Conservation (phyloP, 1,140 invertebrate species). For the Solenopsis invicta region DNA sequence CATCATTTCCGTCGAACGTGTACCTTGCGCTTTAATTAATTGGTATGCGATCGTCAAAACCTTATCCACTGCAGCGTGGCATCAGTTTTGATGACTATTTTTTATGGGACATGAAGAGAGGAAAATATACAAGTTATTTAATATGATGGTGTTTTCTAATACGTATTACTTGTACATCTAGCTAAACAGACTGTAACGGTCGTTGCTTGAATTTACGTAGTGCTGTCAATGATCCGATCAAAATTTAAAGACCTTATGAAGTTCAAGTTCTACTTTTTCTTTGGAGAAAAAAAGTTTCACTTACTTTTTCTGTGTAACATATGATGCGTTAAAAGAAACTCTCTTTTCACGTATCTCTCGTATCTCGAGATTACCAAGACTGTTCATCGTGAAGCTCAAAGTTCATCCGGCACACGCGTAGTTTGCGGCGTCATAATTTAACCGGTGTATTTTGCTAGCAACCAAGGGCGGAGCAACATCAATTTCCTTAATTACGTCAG, state of each 20-base stretch:
- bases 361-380: background rate
- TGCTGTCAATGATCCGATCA: background rate
- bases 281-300: background rate
- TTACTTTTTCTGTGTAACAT: background rate
- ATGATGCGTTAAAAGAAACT: conserved; percentile 7
- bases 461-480: conserved; percentile 45
- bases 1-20: conserved; percentile 8
- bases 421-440: conserved; percentile 55
- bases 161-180: background rate
- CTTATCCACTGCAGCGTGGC: background rate
- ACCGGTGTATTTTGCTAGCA: conserved; percentile 36
- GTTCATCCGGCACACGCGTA: conserved; percentile 29
- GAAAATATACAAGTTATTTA: background rate
- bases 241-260: background rate
- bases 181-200: background rate
- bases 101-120: background rate
- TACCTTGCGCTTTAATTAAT: conserved; percentile 37
- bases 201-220: background rate
- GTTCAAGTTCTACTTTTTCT: background rate
- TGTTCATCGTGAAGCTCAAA: conserved; percentile 25
- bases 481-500: conserved; percentile 63
- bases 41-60: conserved; percentile 24
- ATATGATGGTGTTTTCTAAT: background rate
- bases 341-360: background rate
- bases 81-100: background rate